Percentiles rank a stretch among this genome's conserved stretches.
phyloP scores from a whole-genome alignment of 2,888 invertebrate species.

The Hemaris fuciformis region DNA sequence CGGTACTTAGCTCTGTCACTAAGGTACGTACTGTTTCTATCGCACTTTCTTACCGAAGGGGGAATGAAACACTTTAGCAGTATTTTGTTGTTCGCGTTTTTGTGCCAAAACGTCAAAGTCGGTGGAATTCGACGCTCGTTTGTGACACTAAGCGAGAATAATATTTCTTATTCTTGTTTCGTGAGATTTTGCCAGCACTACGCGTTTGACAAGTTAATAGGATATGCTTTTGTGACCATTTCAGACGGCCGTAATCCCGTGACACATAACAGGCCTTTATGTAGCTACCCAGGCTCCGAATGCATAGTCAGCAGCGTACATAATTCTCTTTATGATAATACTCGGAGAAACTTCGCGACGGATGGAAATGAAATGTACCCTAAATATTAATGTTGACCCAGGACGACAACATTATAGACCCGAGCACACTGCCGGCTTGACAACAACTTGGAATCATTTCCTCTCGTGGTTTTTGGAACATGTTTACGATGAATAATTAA shows the following conservation, averaged over 20 bases:
- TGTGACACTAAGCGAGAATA: neutral
- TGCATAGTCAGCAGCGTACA: neutral
- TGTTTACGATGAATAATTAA: too few species aligned
- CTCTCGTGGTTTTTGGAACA: neutral
- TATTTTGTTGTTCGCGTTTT: neutral
- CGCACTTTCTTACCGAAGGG: neutral
- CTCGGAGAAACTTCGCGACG: neutral
- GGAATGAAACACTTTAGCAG: neutral
- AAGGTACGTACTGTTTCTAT: slow-evolving; percentile 28
- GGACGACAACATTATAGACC: neutral
- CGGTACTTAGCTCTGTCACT: slow-evolving; percentile 45
- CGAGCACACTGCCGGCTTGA: neutral
- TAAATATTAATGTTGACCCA: neutral
- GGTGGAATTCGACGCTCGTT: neutral
- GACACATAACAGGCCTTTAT: neutral
- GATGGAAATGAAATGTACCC: neutral
- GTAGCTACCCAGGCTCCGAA: neutral
- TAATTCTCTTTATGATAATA: slow-evolving; percentile 2
- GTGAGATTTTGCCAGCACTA: neutral
- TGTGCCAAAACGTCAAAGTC: neutral
- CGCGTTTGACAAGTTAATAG: neutral
- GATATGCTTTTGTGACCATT: neutral
- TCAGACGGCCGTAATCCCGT: neutral
- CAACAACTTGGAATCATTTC: too few species aligned
- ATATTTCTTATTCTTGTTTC: neutral